Base-by-base conservation (phyloP, 2,888 invertebrate species). In the Eupithecia insigniata region DNA sequence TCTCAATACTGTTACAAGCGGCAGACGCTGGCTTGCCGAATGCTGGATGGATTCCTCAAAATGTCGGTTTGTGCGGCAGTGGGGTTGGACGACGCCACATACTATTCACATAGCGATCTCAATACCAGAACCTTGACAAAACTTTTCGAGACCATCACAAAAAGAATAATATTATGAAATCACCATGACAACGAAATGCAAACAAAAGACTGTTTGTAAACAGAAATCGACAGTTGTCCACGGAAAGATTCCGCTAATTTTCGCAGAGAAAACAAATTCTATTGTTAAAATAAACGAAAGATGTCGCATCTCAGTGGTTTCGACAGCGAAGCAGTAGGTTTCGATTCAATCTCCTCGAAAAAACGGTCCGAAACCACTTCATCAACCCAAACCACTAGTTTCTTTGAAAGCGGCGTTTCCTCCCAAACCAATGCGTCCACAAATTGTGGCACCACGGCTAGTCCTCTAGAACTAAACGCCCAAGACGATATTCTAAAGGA, bases 261-360 rank as follows among this genome's bases (percentile, higher is more conserved):
- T 62, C 34, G 2, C 18, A 1, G 34, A n/a, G 32, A 34, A 12
- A 39, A 16, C 16, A 16, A 0, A 22, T 36, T 18, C 2, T 36
- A 14, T 64, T 26, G 14, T 34, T 34, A 22, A 36, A 39, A 60
- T 30, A 62, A 60, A 60, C 18, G 7, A 26, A 83, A 74, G 78
- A 92, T 93, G 92, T 89, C 91, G 1, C 80, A 81, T 26, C 74
- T 94, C 36, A 92, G 92, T 69, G 92, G 92, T 0, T 94, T 85
- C 62, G 93, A 93, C 62, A 89, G 91, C 66, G 93, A 93, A 74
- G 89, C 83, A 0, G 79, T 90, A 0, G 93, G 93, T 0, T 94
- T 92, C 43, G 89, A 92, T 2, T 90, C 92, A 0, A 76, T 91
- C 0, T 79, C 80, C 1, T 73, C 83, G 0, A 84, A 82, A 1